Percentiles rank a stretch among this genome's conserved stretches.
Evolutionary conservation across 2,888 invertebrate genomes (phyloP).

Genomic region (Macropis europaea): DNA sequence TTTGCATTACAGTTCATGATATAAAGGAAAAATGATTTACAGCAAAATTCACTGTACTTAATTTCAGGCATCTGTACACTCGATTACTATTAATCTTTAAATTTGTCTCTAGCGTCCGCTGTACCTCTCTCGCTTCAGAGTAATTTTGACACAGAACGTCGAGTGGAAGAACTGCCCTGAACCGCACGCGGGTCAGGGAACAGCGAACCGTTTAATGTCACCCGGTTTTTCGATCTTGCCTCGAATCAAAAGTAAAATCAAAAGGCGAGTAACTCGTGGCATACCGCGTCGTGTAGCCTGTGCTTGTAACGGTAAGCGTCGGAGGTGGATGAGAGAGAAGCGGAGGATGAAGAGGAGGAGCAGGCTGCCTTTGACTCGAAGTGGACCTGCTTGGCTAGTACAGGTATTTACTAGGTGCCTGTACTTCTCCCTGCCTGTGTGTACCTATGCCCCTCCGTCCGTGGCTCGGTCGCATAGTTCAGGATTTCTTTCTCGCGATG

Average conservation of each 20-base stretch:
- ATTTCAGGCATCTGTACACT: too few relatives aligned
- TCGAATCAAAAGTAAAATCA: constrained; percentile 54
- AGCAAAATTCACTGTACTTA: too few relatives aligned
- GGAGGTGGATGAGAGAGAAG: constrained; percentile 45
- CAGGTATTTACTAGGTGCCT: constrained; percentile 71
- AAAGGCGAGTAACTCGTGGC: constrained; percentile 52
- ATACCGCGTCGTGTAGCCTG: constrained; percentile 48
- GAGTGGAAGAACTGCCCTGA: too few relatives aligned
- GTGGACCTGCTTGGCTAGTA: constrained; percentile 71
- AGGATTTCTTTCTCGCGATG: constrained; percentile 54
- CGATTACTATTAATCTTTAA: too few relatives aligned
- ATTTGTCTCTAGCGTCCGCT: too few relatives aligned
- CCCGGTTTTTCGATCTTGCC: too few relatives aligned
- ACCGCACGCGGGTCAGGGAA: too few relatives aligned
- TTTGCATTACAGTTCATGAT: too few relatives aligned
- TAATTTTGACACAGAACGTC: too few relatives aligned
- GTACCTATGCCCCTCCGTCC: constrained; percentile 37
- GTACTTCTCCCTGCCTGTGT: constrained; percentile 38
- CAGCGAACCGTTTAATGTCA: too few relatives aligned
- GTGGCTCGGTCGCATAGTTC: constrained; percentile 60
- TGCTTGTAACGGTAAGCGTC: constrained; percentile 67
- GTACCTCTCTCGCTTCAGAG: too few relatives aligned
- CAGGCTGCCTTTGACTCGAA: constrained; percentile 60
- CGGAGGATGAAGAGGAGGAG: constrained; percentile 49
- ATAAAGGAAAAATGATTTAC: too few relatives aligned